Conservation (phyloP, 2,888 invertebrate species). For the Noctua comes region DNA sequence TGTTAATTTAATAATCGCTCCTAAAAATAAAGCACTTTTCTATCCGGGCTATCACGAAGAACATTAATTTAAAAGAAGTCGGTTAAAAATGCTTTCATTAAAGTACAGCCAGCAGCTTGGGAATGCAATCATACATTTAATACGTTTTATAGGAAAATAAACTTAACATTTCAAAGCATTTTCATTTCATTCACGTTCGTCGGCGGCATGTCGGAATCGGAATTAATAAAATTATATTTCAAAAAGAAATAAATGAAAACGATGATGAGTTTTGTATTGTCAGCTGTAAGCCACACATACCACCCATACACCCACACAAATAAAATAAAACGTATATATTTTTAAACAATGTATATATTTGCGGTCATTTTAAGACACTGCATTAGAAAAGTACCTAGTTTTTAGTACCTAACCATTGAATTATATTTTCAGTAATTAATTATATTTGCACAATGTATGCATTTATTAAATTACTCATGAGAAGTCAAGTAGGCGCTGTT, state of each 20-base stretch:
- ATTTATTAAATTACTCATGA: too few relatives aligned
- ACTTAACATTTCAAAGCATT: constrained; percentile 1
- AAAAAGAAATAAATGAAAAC: not conserved
- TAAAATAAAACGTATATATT: not conserved
- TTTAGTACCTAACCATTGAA: not conserved
- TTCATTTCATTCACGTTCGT: constrained; percentile 17
- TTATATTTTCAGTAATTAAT: too few relatives aligned
- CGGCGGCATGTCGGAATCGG: constrained; percentile 9
- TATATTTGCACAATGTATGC: too few relatives aligned
- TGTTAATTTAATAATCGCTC: not conserved
- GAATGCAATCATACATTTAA: constrained; percentile 21
- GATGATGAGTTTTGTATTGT: too few relatives aligned
- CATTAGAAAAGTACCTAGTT: not conserved
- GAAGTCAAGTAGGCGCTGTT: too few relatives aligned
- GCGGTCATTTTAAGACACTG: not conserved
- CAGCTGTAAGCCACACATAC: too few relatives aligned
- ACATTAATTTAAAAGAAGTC: not conserved
- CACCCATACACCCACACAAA: too few relatives aligned
- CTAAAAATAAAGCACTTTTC: not conserved
- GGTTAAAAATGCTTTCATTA: constrained; percentile 9
- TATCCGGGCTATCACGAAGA: not conserved
- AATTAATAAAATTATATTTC: constrained; percentile 5
- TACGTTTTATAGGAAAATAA: constrained; percentile 29
- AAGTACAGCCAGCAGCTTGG: not conserved
- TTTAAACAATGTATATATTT: not conserved